Conservation (phyloP, 2,888 invertebrate species). For the Rhingia campestris region DNA sequence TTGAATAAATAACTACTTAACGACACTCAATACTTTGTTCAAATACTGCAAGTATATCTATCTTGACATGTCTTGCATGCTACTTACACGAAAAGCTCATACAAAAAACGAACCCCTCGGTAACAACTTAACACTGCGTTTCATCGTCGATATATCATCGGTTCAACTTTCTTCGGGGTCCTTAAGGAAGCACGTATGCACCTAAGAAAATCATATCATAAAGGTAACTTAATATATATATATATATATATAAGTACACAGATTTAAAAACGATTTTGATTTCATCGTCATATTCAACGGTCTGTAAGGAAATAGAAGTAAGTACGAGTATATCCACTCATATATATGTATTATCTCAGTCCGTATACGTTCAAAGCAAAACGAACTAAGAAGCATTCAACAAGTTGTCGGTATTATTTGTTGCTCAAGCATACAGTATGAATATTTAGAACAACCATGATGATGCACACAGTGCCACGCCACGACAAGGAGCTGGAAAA, state of each 20-base stretch:
- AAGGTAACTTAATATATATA: background rate
- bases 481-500: conserved; percentile 53
- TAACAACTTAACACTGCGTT: conserved; percentile 43
- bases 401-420: conserved; percentile 66
- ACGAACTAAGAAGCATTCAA: conserved; percentile 61
- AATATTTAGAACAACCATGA: conserved; percentile 69
- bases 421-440: conserved; percentile 59
- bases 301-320: conserved; percentile 27
- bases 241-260: conserved; percentile 13
- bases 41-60: background rate
- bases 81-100: background rate
- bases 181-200: conserved; percentile 35
- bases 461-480: conserved; percentile 59
- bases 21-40: background rate
- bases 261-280: conserved; percentile 54
- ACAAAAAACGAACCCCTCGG: background rate
- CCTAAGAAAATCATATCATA: conserved; percentile 24
- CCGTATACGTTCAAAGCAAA: conserved; percentile 24
- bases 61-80: background rate
- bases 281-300: conserved; percentile 28
- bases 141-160: conserved; percentile 37
- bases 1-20: background rate
- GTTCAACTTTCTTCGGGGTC: conserved; percentile 29
- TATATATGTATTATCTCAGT: conserved; percentile 12
- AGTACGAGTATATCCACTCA: background rate